Base-by-base conservation (phyloP, 2,888 invertebrate genomes). In the Rhimphoctona megacephalus region DNA sequence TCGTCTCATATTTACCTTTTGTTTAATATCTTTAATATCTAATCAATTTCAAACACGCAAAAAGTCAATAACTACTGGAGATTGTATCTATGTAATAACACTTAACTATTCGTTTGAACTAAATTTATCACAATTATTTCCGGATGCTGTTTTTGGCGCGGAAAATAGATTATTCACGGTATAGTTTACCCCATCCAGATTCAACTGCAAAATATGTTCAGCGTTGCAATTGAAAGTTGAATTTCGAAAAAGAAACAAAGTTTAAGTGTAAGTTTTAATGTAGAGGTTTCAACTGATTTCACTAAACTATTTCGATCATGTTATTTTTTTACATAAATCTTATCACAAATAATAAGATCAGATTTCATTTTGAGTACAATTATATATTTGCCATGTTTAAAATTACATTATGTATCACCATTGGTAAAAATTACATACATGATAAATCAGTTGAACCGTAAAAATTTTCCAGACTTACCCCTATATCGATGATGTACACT, bases 11-110 rank as follows among this genome's bases (percentile, higher is more conserved):
- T 25, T 49, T 49, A 46, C 14, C n/a, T 52, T 52, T 36, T 49
- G 52, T 77, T 83, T 17, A 70, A 52, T 77, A 30, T 64, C 70
- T 54, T 9, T 14, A 39, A 69, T n/a, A 36, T 52, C 64, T 64
- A 72, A 43, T 78, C 64, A 49, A 69, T 72, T 17, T 8, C 49
- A 8, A 25, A 67, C 6, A 6, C 30, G 30, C 57, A 43, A 72
- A 81, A 54, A 52, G 52, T 19, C 7, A 17, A 74, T 36, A 57
- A 39, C 33, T 39, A 52, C 39, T 3, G 30, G 9, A 61, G 54
- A 30, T 19, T 9, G 57, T 33, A 33, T 43, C 57, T 30, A 6
- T 61, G 46, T 39, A 76, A 69, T 69, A 69, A 49, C 22, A 33
- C 57, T 57, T 36, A 11, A 33, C 17, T 17, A n/a, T 9, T 46